Base-by-base conservation (phyloP, 2,797 vertebrate genomes). In the Rhincodon typus region DNA sequence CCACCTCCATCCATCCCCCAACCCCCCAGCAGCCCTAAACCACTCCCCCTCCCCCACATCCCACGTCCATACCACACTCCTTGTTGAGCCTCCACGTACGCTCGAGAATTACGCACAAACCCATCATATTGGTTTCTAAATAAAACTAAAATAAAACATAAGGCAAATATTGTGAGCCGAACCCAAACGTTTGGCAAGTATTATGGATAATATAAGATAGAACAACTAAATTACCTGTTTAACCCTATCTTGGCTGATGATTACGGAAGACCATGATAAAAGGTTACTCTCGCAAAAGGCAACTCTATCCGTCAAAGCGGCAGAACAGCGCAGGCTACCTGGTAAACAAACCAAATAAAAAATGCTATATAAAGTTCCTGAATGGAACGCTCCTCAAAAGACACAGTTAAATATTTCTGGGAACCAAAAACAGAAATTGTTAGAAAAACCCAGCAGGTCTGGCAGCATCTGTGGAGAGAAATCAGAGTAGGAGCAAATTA, bases 21-120 rank as follows among this genome's bases (percentile, higher is more conserved):
- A 1, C 67, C 4, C 23, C 69, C 21, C 3, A 27, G 0, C n/a
- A 42, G 17, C 17, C 19, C 3, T 4, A 19, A 6, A 3, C 23
- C 69, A 25, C 69, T 25, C 67, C 19, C 67, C 67, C 12, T 23
- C 67, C 67, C 67, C 67, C 15, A 3, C 67, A 0, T 23, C 67
- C 67, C 67, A 69, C 67, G 13, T 25, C 23, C 69, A 23, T 3
- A 25, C 69, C n/a, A 23, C 86, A 2, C 10, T 10, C 25, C 21
- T 12, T 12, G 12, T 12, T 12, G 12, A 13, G 19, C 67, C 67
- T 19, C 19, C 19, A 1, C 67, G 0, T 21, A 50, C 13, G 19
- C 84, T 6, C 21, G 25, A 50, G 21, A 2, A 42, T 82, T 42
- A 42, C 30, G 21, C 57, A n/a, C 57, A 38, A 93, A 67, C 2